Conservation (phyloP, 1,140 invertebrate genomes). For the Platyscapa corneri region DNA sequence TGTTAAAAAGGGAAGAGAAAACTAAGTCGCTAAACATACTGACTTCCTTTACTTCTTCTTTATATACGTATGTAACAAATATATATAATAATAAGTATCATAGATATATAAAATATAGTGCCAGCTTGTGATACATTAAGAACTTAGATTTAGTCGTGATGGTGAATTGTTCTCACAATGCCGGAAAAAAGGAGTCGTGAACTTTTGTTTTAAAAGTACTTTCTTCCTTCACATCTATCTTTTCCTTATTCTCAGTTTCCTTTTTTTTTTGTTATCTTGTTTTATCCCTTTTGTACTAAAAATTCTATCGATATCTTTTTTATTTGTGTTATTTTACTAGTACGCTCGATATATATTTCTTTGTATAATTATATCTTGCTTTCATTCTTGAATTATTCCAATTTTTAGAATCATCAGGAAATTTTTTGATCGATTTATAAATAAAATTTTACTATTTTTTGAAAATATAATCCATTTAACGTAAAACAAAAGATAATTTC, state of each 20-base stretch:
- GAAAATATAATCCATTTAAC: too few species aligned
- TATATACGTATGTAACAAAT: not conserved
- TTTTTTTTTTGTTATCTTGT: not conserved
- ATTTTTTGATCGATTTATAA: too few species aligned
- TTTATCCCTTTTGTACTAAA: too few species aligned
- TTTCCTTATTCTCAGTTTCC: not conserved
- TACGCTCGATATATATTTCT: too few species aligned
- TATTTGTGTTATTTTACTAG: too few species aligned
- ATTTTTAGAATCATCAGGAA: too few species aligned
- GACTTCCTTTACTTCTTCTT: not conserved
- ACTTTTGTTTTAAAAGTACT: slow-evolving; percentile 28
- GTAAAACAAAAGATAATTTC: too few species aligned
- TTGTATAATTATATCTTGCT: too few species aligned
- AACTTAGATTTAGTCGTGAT: slow-evolving; percentile 22
- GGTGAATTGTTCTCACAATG: slow-evolving; percentile 33
- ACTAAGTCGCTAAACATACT: not conserved
- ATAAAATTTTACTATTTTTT: too few species aligned
- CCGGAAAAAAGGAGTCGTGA: slow-evolving; percentile 17
- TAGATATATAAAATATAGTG: slow-evolving; percentile 21
- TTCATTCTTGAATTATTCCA: too few species aligned
- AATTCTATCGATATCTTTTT: too few species aligned
- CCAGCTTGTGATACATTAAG: slow-evolving; percentile 24
- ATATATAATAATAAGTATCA: not conserved
- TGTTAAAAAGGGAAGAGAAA: not conserved
- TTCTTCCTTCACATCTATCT: not conserved